Percentiles rank a stretch among this genome's conserved stretches.
phyloP scores from a whole-genome alignment of 2,797 vertebrate genomes.

The Gadopsis marmoratus region DNA sequence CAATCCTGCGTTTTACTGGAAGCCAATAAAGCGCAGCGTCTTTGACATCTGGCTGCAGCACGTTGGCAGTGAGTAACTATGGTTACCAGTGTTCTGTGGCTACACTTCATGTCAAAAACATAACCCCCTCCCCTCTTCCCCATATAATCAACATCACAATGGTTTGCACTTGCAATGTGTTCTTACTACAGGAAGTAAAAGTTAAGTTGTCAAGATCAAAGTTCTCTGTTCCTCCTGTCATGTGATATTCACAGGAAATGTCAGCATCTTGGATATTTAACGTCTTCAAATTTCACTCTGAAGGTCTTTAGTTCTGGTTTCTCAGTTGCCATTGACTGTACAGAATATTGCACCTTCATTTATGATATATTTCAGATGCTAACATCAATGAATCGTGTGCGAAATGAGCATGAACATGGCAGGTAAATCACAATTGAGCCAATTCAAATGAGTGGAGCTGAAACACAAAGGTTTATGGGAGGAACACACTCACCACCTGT shows the following conservation, averaged over 20 bases:
- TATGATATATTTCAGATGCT: background rate
- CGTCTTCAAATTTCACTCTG: background rate
- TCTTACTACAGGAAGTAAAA: slow-evolving; percentile 63
- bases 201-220: slow-evolving; percentile 43
- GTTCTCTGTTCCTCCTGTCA: slow-evolving; percentile 47
- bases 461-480: background rate
- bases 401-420: background rate
- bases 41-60: background rate
- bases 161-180: background rate
- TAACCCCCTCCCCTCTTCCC: background rate
- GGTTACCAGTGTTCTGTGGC: background rate
- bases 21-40: too few relatives aligned
- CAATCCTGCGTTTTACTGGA: background rate
- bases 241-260: slow-evolving; percentile 44
- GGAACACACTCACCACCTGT: slow-evolving; percentile 47
- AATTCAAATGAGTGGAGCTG: background rate
- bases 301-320: background rate
- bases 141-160: background rate
- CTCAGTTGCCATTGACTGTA: background rate
- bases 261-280: background rate
- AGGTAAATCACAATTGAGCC: background rate
- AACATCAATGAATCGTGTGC: background rate
- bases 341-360: background rate
- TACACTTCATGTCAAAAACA: background rate
- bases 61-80: background rate